These are phyloP conservation scores for Choristoneura fumiferana DNA, from an alignment of 1,140 invertebrate species.

Conservation along the genomic window DNA sequence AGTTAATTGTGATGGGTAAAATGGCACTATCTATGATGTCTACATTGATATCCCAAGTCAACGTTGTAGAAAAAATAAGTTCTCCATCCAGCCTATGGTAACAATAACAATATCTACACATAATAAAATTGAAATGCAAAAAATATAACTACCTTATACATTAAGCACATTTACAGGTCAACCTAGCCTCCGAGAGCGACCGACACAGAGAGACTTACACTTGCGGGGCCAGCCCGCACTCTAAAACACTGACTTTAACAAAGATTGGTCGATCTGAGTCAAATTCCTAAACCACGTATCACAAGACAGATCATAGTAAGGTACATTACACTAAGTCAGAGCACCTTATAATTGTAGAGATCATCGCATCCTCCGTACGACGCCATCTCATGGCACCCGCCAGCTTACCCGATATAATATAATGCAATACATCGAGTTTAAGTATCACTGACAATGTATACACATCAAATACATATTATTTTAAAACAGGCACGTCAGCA, in stretches of 20 bases:
- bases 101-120: conserved; percentile 43
- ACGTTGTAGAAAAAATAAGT: conserved; percentile 19
- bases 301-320: conserved; percentile 61
- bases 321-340: conserved; percentile 70
- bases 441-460: background rate
- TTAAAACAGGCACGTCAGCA: conserved; percentile 55
- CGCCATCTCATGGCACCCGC: conserved; percentile 67
- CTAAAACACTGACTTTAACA: conserved; percentile 54
- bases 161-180: conserved; percentile 15
- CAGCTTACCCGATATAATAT: conserved; percentile 69
- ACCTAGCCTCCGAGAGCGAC: background rate
- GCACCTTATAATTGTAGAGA: conserved; percentile 78
- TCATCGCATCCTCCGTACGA: conserved; percentile 62
- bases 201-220: conserved; percentile 34
- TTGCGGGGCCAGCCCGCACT: conserved; percentile 60
- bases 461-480: conserved; percentile 52
- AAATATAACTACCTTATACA: conserved; percentile 18
- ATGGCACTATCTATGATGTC: conserved; percentile 14
- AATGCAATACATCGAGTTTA: conserved; percentile 34
- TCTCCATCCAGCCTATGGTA: conserved; percentile 41
- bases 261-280: conserved; percentile 66
- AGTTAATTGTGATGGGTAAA: conserved; percentile 7
- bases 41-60: conserved; percentile 12
- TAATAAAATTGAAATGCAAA: conserved; percentile 59
- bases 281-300: conserved; percentile 62